Conservation (phyloP, 2,113 vertebrate genomes). For the Girardinichthys multiradiatus region DNA sequence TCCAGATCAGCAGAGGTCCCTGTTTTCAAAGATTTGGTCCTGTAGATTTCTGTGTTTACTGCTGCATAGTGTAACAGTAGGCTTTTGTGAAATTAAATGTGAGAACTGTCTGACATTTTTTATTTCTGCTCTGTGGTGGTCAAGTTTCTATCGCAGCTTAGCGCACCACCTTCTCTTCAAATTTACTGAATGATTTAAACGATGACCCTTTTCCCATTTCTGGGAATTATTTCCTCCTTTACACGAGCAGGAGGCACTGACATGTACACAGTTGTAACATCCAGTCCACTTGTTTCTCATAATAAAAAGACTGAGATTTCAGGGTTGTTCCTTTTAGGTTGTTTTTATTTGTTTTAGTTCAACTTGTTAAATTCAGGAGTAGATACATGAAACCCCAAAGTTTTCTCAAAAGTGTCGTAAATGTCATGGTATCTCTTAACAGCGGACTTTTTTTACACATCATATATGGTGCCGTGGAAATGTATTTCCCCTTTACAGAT, state of each 20-base stretch:
- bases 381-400: not conserved
- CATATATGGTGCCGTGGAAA: too few species aligned
- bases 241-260: not conserved
- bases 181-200: not conserved
- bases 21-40: constrained; percentile 23
- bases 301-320: constrained; percentile 13
- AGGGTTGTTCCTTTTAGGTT: not conserved
- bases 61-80: constrained; percentile 1
- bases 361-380: not conserved
- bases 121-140: not conserved
- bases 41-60: not conserved
- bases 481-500: too few species aligned
- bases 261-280: constrained; percentile 31
- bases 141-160: not conserved
- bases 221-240: not conserved
- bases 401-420: not conserved
- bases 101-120: constrained; percentile 1
- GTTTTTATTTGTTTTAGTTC: not conserved
- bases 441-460: not conserved
- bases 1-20: constrained; percentile 49
- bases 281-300: constrained; percentile 16
- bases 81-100: constrained; percentile 10
- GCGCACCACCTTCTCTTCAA: not conserved
- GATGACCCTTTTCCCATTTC: not conserved
- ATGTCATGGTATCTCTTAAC: not conserved